phyloP scores from a whole-genome alignment of 2,113 vertebrate species.

The Sula dactylatra region DNA sequence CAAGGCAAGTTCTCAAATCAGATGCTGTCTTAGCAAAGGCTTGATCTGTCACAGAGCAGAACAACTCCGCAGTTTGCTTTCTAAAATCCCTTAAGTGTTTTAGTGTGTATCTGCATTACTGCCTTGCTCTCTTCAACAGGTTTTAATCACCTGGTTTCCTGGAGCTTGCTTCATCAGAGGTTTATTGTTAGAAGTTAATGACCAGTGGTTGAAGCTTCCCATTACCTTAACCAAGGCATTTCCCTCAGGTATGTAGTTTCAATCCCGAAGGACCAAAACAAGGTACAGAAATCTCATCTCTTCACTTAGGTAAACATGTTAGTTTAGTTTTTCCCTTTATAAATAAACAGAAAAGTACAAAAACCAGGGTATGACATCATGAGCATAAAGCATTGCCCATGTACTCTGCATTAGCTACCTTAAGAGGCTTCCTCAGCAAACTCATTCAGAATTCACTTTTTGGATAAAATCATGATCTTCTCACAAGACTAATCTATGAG shows the following conservation, averaged over 20 bases:
- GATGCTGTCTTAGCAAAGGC: background rate
- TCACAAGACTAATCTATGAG: background rate
- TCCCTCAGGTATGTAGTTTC: fast-evolving
- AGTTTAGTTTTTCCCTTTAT: background rate
- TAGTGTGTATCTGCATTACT: background rate
- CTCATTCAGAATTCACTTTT: background rate
- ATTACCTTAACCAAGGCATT: background rate
- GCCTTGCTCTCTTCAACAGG: background rate
- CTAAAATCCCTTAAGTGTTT: background rate
- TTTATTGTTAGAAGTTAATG: background rate
- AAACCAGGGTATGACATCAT: background rate
- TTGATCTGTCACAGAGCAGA: background rate
- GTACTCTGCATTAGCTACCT: background rate
- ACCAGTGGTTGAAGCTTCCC: background rate
- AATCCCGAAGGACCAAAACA: fast-evolving
- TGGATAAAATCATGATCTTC: background rate
- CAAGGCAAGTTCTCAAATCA: background rate
- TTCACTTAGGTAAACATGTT: background rate
- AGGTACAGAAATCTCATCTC: background rate
- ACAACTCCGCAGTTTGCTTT: background rate
- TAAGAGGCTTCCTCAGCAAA: background rate
- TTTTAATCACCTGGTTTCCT: background rate
- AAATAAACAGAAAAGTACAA: background rate
- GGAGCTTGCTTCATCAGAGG: background rate
- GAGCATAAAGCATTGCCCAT: background rate